Evolutionary conservation across 2,113 vertebrate genomes (phyloP).

Genomic region (Machaerirhynchus nigripectus): DNA sequence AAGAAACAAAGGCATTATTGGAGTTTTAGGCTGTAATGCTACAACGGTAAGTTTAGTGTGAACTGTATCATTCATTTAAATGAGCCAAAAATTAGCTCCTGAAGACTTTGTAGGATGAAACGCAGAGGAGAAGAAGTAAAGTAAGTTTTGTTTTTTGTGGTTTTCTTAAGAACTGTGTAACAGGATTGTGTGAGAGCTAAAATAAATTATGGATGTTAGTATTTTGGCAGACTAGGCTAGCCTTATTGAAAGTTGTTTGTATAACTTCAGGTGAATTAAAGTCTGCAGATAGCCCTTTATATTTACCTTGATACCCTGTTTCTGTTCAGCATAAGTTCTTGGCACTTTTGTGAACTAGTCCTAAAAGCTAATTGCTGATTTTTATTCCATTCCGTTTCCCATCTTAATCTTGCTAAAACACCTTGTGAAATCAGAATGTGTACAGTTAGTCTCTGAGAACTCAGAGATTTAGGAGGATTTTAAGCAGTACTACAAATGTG

Average conservation of each 20-base stretch:
- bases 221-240: not conserved
- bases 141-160: not conserved
- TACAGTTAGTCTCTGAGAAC: not conserved
- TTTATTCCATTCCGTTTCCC: not conserved
- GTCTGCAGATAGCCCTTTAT: not conserved
- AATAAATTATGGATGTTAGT: not conserved
- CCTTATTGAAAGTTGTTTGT: not conserved
- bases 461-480: not conserved
- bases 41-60: not conserved
- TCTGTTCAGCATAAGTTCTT: not conserved
- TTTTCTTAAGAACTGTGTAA: not conserved
- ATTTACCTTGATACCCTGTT: not conserved
- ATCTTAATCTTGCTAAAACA: not conserved
- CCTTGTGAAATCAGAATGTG: not conserved
- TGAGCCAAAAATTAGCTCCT: not conserved
- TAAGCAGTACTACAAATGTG: not conserved
- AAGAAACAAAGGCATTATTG: not conserved
- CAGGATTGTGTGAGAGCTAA: not conserved
- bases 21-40: not conserved
- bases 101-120: not conserved
- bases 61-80: not conserved
- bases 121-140: not conserved
- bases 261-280: not conserved
- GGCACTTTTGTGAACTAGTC: not conserved
- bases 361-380: not conserved